Percentiles rank a stretch among this genome's conserved stretches.
These are phyloP conservation scores for Cephus nigrinus DNA, from an alignment of 2,888 invertebrate genomes.

Conservation along the genomic window DNA sequence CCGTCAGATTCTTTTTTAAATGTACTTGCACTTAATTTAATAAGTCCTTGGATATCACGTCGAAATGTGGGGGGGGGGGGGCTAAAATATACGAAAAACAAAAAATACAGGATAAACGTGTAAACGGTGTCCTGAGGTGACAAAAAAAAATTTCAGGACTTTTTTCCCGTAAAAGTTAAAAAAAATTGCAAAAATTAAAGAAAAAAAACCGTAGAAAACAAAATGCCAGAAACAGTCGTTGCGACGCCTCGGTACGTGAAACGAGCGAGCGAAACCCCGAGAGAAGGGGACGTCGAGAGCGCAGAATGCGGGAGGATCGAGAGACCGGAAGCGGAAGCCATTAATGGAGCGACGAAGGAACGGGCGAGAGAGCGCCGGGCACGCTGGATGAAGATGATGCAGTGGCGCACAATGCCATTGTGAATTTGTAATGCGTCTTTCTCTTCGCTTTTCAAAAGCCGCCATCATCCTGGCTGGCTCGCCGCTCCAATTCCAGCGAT, in stretches of 20 bases:
- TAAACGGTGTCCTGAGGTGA: too few relatives aligned
- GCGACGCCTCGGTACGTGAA: background rate
- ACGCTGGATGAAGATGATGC: conserved; percentile 26
- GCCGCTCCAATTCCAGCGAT: too few relatives aligned
- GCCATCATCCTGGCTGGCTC: too few relatives aligned
- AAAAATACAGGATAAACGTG: too few relatives aligned
- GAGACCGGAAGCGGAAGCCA: conserved; percentile 59
- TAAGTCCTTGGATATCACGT: too few relatives aligned
- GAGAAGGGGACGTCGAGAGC: conserved; percentile 3
- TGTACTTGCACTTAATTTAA: too few relatives aligned
- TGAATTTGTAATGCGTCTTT: conserved; percentile 37
- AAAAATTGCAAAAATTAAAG: background rate
- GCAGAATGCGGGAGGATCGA: conserved; percentile 36
- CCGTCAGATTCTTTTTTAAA: too few relatives aligned
- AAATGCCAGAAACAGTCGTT: conserved; percentile 7
- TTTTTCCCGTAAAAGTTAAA: background rate
- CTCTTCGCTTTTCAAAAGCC: too few relatives aligned
- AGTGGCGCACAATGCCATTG: conserved; percentile 53
- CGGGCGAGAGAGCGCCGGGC: conserved; percentile 18
- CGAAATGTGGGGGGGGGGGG: too few relatives aligned
- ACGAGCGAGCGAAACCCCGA: background rate
- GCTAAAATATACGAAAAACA: too few relatives aligned
- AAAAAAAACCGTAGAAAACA: conserved; percentile 8
- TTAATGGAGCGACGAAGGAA: conserved; percentile 44
- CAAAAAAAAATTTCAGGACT: too few relatives aligned